Evolutionary conservation across 2,797 vertebrate species (phyloP), one percentile per base, ranked within the genome.

Genomic region (Pipistrellus pygmaeus): DNA sequence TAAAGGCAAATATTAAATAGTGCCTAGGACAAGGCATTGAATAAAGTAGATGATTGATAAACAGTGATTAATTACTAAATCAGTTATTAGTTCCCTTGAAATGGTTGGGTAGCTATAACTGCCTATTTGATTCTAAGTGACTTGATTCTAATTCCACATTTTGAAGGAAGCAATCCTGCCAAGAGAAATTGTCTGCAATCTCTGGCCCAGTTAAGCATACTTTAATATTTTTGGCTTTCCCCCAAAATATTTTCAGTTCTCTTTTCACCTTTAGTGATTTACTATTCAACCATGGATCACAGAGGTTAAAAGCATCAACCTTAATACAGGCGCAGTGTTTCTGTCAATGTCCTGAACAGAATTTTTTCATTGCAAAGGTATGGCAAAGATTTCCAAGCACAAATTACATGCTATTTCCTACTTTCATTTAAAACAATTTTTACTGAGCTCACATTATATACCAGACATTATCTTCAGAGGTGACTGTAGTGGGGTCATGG

Each of bases 151-250:
- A 89, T 95, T 93, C 38, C 64, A 55, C 32, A 91, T 68, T 95
- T 93, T 76, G 85, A 93, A 90, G 23, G 41, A 78, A 85, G 66
- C 46, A 91, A 75, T 66, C 18, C 27, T 95, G 81, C 85, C 95
- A 91, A 95, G 76, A 38, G 60, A 94, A 95, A 53, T 87, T 95
- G 89, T 78, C 81, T 94, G 82, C 25, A 41, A 51, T 93, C 88
- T 90, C 84, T 86, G 82, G 78, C 94, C 86, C 91, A 85, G 57
- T 32, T 91, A 82, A 95, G 68, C 81, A 85, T 89, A n/a, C 80
- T 95, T 96, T 96, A 87, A 94, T 95, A 94, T 78, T 94, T 93
- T 95, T 96, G 94, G 91, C 87, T 94, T 91, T 88, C 2, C 30
- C 72, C 81, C 68, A 23, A 95, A 93, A 88, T 97, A 95, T 94